phyloP scores from a whole-genome alignment of 2,113 vertebrate genomes.

The Corvus hawaiiensis region DNA sequence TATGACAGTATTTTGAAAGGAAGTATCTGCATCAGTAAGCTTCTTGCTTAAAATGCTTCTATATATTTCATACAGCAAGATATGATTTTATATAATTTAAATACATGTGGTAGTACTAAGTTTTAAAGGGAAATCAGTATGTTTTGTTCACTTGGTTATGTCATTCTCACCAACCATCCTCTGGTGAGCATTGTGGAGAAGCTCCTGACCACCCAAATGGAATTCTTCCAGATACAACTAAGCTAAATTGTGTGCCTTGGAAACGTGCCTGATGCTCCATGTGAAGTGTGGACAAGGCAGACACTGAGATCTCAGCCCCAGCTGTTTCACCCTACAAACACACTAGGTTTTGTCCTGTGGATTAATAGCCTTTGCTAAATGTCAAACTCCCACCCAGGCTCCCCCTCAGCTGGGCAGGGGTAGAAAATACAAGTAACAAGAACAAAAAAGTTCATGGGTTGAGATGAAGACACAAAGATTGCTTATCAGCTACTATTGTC shows the following conservation, averaged over 20 bases:
- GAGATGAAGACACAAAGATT: background rate
- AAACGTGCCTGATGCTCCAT: background rate
- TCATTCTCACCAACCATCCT: background rate
- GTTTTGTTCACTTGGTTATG: background rate
- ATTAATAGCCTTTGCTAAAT: background rate
- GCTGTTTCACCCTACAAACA: background rate
- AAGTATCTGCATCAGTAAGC: background rate
- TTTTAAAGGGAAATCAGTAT: background rate
- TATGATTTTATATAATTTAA: background rate
- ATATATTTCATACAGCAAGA: background rate
- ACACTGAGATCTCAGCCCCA: background rate
- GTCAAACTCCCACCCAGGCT: background rate
- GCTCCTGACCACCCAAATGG: background rate
- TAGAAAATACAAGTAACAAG: background rate
- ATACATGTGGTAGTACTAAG: background rate
- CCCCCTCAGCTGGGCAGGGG: accelerated
- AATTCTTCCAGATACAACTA: background rate
- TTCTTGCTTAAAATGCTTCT: background rate
- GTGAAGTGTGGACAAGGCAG: background rate
- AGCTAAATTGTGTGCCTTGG: background rate
- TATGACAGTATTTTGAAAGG: background rate
- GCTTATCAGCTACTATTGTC: background rate
- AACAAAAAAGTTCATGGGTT: background rate
- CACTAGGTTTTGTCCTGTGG: background rate
- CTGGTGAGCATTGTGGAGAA: background rate